These are phyloP conservation scores for Archivesica marissinica DNA, from an alignment of 1,140 invertebrate genomes.

Conservation along the genomic window DNA sequence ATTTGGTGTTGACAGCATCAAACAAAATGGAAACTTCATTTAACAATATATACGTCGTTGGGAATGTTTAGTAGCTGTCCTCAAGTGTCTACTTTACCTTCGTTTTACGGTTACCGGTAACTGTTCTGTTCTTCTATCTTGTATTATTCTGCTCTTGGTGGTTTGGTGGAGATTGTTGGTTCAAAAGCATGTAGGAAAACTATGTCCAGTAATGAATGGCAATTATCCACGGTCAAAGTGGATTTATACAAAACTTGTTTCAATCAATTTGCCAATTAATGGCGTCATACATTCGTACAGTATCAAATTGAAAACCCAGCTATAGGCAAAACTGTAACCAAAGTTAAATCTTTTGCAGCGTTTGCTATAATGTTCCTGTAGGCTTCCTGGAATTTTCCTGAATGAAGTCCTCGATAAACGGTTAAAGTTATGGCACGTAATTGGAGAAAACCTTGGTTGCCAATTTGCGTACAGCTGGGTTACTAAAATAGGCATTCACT, in stretches of 20 bases:
- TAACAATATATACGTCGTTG: too few relatives aligned
- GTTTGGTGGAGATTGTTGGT: too few relatives aligned
- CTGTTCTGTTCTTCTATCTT: too few relatives aligned
- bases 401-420: too few relatives aligned
- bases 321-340: background rate
- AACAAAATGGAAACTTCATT: too few relatives aligned
- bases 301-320: slow-evolving; percentile 6
- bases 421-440: too few relatives aligned
- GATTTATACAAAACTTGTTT: background rate
- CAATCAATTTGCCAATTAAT: background rate
- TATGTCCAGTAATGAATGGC: slow-evolving; percentile 27
- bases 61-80: too few relatives aligned
- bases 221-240: slow-evolving; percentile 1
- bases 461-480: slow-evolving; percentile 8
- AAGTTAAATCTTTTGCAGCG: background rate
- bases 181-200: background rate
- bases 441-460: background rate
- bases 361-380: background rate
- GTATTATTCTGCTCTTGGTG: too few relatives aligned
- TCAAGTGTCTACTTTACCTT: too few relatives aligned
- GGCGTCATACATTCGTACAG: background rate
- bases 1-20: too few relatives aligned
- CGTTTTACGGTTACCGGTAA: too few relatives aligned
- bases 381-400: too few relatives aligned
- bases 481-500: background rate